Conservation (phyloP, 2,113 vertebrate genomes). For the Brachyhypopomus occidentalis region DNA sequence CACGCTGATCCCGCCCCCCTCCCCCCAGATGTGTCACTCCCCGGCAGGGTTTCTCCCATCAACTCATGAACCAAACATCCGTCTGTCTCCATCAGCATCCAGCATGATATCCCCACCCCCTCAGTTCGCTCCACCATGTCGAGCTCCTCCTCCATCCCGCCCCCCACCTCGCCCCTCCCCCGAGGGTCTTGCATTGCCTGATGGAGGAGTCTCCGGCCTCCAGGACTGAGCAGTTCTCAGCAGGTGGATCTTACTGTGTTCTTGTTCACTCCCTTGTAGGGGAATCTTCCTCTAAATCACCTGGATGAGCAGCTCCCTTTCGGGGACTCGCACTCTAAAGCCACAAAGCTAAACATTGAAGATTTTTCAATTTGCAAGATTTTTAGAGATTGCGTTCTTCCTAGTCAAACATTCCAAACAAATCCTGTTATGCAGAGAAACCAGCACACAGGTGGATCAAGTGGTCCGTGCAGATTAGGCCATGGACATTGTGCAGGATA, state of each 20-base stretch:
- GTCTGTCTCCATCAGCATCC: conserved; percentile 60
- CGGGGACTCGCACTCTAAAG: too few relatives aligned
- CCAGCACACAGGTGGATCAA: too few relatives aligned
- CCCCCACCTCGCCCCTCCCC: conserved; percentile 82
- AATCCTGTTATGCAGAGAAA: too few relatives aligned
- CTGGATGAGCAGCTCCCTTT: not conserved
- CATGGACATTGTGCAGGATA: too few relatives aligned
- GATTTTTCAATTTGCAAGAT: not conserved
- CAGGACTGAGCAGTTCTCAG: conserved; percentile 21
- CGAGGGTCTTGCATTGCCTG: not conserved
- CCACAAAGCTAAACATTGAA: not conserved
- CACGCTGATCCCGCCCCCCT: conserved; percentile 24
- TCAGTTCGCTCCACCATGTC: conserved; percentile 74
- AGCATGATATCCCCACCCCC: conserved; percentile 73
- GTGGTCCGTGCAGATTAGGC: too few relatives aligned
- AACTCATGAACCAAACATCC: conserved; percentile 59
- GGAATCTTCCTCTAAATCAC: not conserved
- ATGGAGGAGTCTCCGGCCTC: not conserved
- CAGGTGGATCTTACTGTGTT: not conserved
- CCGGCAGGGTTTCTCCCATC: conserved; percentile 62
- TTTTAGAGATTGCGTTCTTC: too few relatives aligned
- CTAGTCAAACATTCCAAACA: too few relatives aligned
- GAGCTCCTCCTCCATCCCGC: conserved; percentile 85
- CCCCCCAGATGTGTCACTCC: conserved; percentile 36
- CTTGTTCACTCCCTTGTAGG: not conserved